phyloP scores from a whole-genome alignment of 2,888 invertebrate genomes.

The Xylophagus ater region DNA sequence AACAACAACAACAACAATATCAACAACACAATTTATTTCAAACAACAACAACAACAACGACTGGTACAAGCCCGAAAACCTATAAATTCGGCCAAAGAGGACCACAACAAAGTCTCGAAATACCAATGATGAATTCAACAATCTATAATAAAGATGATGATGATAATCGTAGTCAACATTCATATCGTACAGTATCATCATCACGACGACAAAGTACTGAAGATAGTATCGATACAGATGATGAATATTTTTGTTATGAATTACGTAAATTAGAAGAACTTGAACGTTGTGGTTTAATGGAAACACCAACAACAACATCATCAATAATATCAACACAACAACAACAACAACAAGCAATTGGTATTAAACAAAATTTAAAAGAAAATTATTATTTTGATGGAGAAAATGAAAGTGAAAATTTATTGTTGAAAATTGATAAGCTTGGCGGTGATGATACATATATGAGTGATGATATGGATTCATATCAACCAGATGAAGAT shows the following conservation, averaged over 20 bases:
- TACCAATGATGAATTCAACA: constrained; percentile 63
- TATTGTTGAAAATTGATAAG: constrained; percentile 37
- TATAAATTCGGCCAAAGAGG: constrained; percentile 50
- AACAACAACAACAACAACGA: not conserved
- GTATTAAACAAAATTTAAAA: too few species aligned
- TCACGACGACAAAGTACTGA: constrained; percentile 83
- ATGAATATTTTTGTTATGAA: constrained; percentile 88
- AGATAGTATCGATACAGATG: constrained; percentile 86
- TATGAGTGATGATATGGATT: constrained; percentile 32
- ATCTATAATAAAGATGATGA: constrained; percentile 77
- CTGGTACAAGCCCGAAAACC: constrained; percentile 35
- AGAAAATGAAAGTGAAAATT: constrained; percentile 19
- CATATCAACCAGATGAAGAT: constrained; percentile 53
- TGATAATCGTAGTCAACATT: constrained; percentile 76
- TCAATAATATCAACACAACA: too few species aligned
- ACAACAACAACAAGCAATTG: not conserved
- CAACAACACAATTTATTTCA: too few species aligned
- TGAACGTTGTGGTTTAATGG: constrained; percentile 61
- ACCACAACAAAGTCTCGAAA: constrained; percentile 63
- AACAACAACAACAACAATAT: constrained; percentile 6
- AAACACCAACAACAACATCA: constrained; percentile 40
- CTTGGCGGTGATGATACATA: constrained; percentile 52
- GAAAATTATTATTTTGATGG: constrained; percentile 6
- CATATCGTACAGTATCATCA: constrained; percentile 77
- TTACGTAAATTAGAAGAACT: constrained; percentile 75